Base-by-base conservation (phyloP, 2,113 vertebrate species). In the Pseudorhombus dupliciocellatus region DNA sequence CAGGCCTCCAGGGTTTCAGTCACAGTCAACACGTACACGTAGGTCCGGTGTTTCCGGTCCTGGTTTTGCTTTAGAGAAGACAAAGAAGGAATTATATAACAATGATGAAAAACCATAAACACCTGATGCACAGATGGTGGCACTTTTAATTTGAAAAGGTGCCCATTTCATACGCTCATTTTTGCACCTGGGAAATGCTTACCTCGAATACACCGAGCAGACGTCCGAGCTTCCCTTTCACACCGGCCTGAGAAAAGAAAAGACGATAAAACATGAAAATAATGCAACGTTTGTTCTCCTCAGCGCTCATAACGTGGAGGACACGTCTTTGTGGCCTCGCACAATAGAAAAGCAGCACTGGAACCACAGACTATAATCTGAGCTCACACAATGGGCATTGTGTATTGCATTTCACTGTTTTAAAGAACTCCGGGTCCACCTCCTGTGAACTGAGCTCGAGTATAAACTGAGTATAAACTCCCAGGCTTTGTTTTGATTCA, bases 121-220 rank as follows among this genome's bases (percentile, higher is more conserved):
- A 70, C 2, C 34, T n/a, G 8, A 26, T 34, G 37, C 14, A 40
- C 37, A 12, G 37, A 40, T 8, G 30, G n/a, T n/a, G 30, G 30
- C 30, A 34, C 31, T 34, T 34, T 37, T 37, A 12, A 37, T 3
- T 37, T 37, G 34, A 37, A 37, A 37, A 37, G 34, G 34, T 37
- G 11, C 34, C 10, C 34, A 37, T 37, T 37, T 34, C 12, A 37
- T 37, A 11, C 4, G 34, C 34, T 51, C 22, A 22, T 22, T 22
- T 14, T 3, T 22, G n/a, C n/a, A 51, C 20, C 1, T 6, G 9
- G 4, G 48, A 48, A 31, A 30, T 15, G 12, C 94, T 95, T 89
- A 99, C 98, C 95, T 98, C 98, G 81, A 99, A 99, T 73, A 98
- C 95, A 67, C 98, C 98, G 30, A 99, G 95, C 84, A 99, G 91